Base-by-base conservation (phyloP, 2,113 vertebrate genomes). In the Bujurquina vittata region DNA sequence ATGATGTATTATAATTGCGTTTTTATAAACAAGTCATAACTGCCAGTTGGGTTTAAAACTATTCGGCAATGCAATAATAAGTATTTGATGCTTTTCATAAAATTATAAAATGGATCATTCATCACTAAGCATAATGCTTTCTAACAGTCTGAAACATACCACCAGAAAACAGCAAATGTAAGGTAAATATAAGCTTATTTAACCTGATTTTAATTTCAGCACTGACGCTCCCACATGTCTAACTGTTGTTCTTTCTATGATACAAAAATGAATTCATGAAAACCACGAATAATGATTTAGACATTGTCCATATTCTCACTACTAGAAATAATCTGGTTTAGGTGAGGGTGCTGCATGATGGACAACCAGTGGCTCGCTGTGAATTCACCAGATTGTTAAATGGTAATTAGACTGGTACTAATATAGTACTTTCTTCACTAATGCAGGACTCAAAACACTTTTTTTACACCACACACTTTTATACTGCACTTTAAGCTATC, bases 1-100 rank as follows among this genome's bases (percentile, higher is more conserved):
- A 72, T 54, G 26, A 72, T 72, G 67, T n/a, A 72, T 72, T 72
- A 72, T 29, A 72, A 31, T 31, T 52, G 52, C 1, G 1, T 52
- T 72, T 72, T 72, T 72, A 72, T 52, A 52, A 72, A 54, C 67
- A 72, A 54, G 43, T 72, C 46, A 33, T 54, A 31, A 72, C 43
- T 54, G 52, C 46, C 46, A 54, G 46, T 54, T 54, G 46, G 20
- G 46, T 72, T 72, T 72, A 72, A 46, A 72, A 49, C 67, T 20
- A 8, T 72, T 54, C 67, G 54, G 1, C 43, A 20, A 26, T 31
- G 23, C 23, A 52, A 17, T 69, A 72, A 72, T 4, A 72, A 54
- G 49, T 72, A 72, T 72, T 31, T 14, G 49, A 72, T 72, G 26
- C 17, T 31, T 72, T 72, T 72, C 29, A 72, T 52, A 72, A 72